phyloP scores from a whole-genome alignment of 1,140 invertebrate species.

The Cotesia typhae region DNA sequence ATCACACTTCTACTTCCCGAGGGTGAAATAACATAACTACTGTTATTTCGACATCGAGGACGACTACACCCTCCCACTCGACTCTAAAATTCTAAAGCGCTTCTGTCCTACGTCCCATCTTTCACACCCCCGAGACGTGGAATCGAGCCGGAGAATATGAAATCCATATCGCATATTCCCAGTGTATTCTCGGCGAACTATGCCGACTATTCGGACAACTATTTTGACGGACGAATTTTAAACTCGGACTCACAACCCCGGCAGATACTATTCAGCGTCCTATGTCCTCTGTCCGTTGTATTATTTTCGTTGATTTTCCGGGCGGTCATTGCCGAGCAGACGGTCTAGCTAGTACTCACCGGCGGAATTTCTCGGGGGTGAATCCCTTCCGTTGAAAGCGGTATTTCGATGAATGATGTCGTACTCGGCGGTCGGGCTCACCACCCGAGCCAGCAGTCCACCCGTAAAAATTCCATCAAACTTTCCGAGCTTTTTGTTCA shows the following conservation, averaged over 20 bases:
- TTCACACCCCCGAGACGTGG: too few relatives aligned
- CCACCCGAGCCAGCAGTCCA: not conserved
- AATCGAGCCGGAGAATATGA: too few relatives aligned
- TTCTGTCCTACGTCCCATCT: too few relatives aligned
- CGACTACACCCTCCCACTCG: not conserved
- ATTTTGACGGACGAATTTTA: not conserved
- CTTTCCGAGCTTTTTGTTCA: conserved; percentile 25
- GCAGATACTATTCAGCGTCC: not conserved
- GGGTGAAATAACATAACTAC: conserved; percentile 28
- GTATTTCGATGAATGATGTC: conserved; percentile 35
- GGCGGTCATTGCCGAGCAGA: conserved; percentile 1
- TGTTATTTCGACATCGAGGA: not conserved
- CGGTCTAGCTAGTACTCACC: conserved; percentile 23
- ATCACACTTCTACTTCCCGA: conserved; percentile 33
- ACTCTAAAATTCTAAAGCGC: too few relatives aligned
- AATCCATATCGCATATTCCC: too few relatives aligned
- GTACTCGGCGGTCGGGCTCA: too few relatives aligned
- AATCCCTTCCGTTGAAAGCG: conserved; percentile 23
- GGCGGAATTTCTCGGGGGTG: conserved; percentile 23
- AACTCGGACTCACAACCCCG: not conserved
- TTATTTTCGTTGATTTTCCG: conserved; percentile 11
- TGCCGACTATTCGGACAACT: conserved; percentile 8
- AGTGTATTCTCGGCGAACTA: not conserved
- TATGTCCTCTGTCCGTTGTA: not conserved
- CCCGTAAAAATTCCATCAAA: conserved; percentile 35